Evolutionary conservation across 2,113 vertebrate species (phyloP).

Genomic region (Syngnathoides biaculeatus): DNA sequence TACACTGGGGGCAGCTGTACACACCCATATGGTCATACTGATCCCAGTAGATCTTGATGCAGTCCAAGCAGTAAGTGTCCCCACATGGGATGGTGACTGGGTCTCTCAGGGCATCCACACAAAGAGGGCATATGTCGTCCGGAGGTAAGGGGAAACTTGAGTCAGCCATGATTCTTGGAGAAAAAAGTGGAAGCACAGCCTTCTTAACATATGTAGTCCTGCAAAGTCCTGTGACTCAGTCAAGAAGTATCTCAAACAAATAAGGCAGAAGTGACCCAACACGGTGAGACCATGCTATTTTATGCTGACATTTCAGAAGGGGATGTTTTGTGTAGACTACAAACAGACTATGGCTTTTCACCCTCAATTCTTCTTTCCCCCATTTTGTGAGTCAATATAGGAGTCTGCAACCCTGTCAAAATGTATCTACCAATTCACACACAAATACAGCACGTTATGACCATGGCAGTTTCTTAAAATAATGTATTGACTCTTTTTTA

Average conservation of each 20-base stretch:
- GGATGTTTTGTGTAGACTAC: slow-evolving; percentile 44
- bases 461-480: neutral
- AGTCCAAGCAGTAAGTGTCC: slow-evolving; percentile 75
- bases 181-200: neutral
- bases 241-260: neutral
- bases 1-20: slow-evolving; percentile 73
- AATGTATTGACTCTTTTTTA: neutral
- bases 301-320: slow-evolving; percentile 41
- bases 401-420: neutral
- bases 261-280: neutral
- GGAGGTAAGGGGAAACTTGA: slow-evolving; percentile 55
- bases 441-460: neutral
- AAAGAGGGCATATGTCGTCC: slow-evolving; percentile 65
- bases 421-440: neutral
- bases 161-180: slow-evolving; percentile 60
- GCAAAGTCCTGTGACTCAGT: neutral
- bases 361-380: neutral
- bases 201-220: neutral
- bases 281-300: neutral
- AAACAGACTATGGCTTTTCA: slow-evolving; percentile 46
- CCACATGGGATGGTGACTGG: slow-evolving; percentile 75
- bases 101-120: slow-evolving; percentile 57
- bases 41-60: slow-evolving; percentile 79
- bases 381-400: neutral
- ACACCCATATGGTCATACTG: slow-evolving; percentile 74